These are phyloP conservation scores for Epinephelus fuscoguttatus DNA, from an alignment of 2,113 vertebrate genomes.

Conservation along the genomic window DNA sequence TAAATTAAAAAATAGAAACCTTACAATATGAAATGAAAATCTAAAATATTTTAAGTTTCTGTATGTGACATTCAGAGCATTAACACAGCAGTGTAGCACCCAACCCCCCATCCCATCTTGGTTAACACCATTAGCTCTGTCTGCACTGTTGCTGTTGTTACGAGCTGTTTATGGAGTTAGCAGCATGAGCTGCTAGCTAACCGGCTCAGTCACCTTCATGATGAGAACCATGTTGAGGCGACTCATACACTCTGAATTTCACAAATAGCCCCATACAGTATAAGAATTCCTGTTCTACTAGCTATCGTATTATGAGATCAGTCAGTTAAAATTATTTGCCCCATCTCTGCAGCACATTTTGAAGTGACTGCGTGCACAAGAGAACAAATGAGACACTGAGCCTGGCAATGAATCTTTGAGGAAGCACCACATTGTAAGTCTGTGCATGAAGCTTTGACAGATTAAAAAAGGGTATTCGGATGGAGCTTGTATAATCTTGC, in stretches of 20 bases:
- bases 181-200: too few species aligned
- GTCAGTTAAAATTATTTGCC: background rate
- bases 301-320: background rate
- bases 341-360: background rate
- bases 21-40: background rate
- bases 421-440: background rate
- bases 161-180: too few species aligned
- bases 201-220: too few species aligned
- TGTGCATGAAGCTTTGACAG: background rate
- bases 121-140: too few species aligned
- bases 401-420: background rate
- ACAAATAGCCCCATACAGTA: background rate
- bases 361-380: background rate
- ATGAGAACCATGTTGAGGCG: too few species aligned
- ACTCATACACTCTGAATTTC: too few species aligned
- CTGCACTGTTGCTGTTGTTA: too few species aligned
- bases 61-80: too few species aligned
- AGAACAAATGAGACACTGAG: background rate
- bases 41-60: background rate
- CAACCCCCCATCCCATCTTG: too few species aligned
- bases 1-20: background rate
- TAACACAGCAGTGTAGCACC: too few species aligned
- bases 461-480: background rate
- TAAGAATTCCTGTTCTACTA: background rate
- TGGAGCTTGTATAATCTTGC: background rate